Conservation (phyloP, 37 sponge, comb jelly and placozoan genomes). For the Spongia lamella region DNA sequence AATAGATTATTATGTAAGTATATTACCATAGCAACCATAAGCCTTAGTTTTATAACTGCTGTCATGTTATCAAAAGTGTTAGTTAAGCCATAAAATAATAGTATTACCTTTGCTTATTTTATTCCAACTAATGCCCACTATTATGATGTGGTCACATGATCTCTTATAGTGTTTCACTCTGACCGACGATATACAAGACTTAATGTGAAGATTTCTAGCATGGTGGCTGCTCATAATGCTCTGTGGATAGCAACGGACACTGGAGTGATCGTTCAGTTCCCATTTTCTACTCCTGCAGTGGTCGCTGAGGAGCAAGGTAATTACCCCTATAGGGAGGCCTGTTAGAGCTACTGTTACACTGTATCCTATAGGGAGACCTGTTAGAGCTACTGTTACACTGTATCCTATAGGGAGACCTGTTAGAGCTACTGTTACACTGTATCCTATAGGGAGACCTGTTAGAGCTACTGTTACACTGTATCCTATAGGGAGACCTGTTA, state of each 20-base stretch:
- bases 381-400: neutral
- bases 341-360: too few relatives aligned
- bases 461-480: neutral
- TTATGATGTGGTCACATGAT: neutral
- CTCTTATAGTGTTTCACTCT: conserved; percentile 56
- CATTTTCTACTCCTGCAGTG: conserved; percentile 60
- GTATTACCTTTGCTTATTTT: too few relatives aligned
- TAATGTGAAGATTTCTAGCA: conserved; percentile 61
- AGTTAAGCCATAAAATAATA: too few relatives aligned
- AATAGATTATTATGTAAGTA: conserved; percentile 64
- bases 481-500: neutral
- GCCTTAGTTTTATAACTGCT: too few relatives aligned
- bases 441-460: neutral
- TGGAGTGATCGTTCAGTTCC: conserved; percentile 71
- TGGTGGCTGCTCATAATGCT: conserved; percentile 65
- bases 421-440: neutral
- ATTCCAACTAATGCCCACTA: neutral
- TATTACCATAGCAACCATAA: too few relatives aligned
- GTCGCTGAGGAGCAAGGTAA: conserved; percentile 62
- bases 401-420: neutral
- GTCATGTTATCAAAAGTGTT: too few relatives aligned
- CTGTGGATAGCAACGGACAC: conserved; percentile 88
- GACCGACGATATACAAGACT: conserved; percentile 60
- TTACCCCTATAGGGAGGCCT: neutral
- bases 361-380: neutral